These are phyloP conservation scores for Caenorhabditis sp. DNA, from an alignment of 2,888 invertebrate species.

Conservation along the genomic window DNA sequence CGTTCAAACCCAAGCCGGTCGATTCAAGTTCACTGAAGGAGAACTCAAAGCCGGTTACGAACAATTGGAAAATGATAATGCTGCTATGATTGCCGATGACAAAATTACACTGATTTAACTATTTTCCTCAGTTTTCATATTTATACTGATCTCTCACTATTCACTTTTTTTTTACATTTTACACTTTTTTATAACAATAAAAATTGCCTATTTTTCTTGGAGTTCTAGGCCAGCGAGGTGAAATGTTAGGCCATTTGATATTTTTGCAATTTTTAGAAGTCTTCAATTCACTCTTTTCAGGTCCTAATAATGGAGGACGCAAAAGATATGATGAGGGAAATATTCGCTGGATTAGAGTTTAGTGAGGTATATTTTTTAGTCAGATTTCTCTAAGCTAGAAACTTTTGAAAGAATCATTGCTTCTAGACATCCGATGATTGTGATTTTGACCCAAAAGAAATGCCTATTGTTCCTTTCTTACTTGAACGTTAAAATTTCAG, in stretches of 20 bases:
- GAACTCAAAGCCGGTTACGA: constrained; percentile 65
- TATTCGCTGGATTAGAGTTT: constrained; percentile 18
- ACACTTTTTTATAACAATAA: not conserved
- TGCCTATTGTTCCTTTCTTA: not conserved
- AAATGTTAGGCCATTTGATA: not conserved
- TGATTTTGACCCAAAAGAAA: no score
- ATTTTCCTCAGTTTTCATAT: constrained; percentile 5
- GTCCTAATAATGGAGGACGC: constrained; percentile 1
- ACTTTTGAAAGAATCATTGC: no score
- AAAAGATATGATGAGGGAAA: constrained; percentile 16
- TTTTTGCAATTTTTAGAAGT: not conserved
- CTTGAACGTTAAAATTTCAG: not conserved
- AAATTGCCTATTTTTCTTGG: constrained; percentile 1
- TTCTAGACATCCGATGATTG: no score
- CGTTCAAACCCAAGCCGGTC: constrained; percentile 55
- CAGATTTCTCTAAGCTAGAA: no score
- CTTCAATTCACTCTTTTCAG: no score
- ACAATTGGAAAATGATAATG: constrained; percentile 62
- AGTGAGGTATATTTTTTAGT: constrained; percentile 14
- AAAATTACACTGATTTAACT: constrained; percentile 57
- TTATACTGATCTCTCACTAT: constrained; percentile 18
- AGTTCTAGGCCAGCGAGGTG: not conserved
- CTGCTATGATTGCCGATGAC: constrained; percentile 62
- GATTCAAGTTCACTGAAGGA: constrained; percentile 52
- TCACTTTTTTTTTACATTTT: not conserved